phyloP scores from a whole-genome alignment of 2,113 vertebrate genomes.

The Atrichornis clamosus region DNA sequence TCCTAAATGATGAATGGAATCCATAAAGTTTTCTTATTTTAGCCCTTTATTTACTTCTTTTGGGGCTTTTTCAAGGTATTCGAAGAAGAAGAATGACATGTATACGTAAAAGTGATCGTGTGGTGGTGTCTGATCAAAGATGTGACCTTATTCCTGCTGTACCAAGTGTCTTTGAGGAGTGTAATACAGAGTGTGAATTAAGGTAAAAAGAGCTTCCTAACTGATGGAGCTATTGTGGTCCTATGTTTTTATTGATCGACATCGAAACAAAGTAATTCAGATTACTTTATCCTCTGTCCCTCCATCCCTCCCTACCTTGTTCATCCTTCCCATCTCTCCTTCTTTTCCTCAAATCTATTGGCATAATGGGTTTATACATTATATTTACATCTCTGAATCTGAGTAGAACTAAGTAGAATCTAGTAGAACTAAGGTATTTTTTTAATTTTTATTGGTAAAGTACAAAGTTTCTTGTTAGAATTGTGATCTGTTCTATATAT shows the following conservation, averaged over 20 bases:
- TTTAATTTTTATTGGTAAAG: background rate
- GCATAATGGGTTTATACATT: background rate
- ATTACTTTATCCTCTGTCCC: background rate
- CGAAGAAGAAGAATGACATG: constrained; percentile 80
- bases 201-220: constrained; percentile 73
- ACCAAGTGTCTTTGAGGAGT: constrained; percentile 76
- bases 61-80: constrained; percentile 61
- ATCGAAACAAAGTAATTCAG: background rate
- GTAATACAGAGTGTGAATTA: constrained; percentile 91
- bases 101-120: constrained; percentile 83
- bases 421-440: background rate
- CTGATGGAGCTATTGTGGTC: background rate
- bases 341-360: background rate
- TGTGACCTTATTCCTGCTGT: constrained; percentile 81
- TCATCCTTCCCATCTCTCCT: background rate
- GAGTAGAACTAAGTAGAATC: background rate
- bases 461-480: background rate
- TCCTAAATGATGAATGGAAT: background rate
- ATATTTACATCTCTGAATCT: background rate
- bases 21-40: background rate
- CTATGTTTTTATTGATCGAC: background rate
- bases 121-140: constrained; percentile 86
- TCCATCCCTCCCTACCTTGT: background rate
- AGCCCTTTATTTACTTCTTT: background rate
- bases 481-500: background rate